phyloP scores from a whole-genome alignment of 2,797 vertebrate genomes.

The Brachyrhaphis roseni region DNA sequence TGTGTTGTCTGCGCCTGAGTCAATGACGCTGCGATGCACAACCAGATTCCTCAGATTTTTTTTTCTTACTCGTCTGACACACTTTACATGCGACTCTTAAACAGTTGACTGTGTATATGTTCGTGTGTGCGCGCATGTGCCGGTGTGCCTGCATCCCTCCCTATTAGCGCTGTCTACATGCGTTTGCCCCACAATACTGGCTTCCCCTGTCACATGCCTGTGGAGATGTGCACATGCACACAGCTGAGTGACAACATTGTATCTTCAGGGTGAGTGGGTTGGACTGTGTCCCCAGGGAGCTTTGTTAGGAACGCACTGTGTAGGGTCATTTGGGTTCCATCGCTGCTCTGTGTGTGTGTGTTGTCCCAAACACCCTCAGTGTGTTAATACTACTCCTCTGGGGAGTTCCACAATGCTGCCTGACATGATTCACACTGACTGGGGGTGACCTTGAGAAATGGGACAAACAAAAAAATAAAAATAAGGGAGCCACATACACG shows the following conservation, averaged over 20 bases:
- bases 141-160: constrained; percentile 24
- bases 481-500: constrained; percentile 21
- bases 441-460: constrained; percentile 85
- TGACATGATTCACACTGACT: constrained; percentile 87
- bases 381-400: constrained; percentile 73
- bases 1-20: constrained; percentile 32
- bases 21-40: constrained; percentile 21
- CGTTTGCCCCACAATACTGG: constrained; percentile 49
- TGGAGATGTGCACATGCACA: constrained; percentile 18
- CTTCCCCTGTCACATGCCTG: constrained; percentile 51
- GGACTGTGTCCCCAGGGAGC: constrained; percentile 57
- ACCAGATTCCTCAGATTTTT: constrained; percentile 13
- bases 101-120: constrained; percentile 15
- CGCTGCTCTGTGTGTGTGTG: constrained; percentile 35
- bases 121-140: background rate
- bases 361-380: constrained; percentile 67
- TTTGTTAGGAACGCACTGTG: constrained; percentile 50
- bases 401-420: constrained; percentile 76
- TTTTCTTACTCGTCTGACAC: constrained; percentile 21
- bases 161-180: constrained; percentile 39
- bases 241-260: constrained; percentile 62
- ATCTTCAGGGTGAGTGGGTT: constrained; percentile 58
- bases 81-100: constrained; percentile 46
- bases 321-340: constrained; percentile 60
- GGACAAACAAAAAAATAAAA: constrained; percentile 60